phyloP scores from a whole-genome alignment of 1,140 invertebrate species.

The Drosophila chauvacae region DNA sequence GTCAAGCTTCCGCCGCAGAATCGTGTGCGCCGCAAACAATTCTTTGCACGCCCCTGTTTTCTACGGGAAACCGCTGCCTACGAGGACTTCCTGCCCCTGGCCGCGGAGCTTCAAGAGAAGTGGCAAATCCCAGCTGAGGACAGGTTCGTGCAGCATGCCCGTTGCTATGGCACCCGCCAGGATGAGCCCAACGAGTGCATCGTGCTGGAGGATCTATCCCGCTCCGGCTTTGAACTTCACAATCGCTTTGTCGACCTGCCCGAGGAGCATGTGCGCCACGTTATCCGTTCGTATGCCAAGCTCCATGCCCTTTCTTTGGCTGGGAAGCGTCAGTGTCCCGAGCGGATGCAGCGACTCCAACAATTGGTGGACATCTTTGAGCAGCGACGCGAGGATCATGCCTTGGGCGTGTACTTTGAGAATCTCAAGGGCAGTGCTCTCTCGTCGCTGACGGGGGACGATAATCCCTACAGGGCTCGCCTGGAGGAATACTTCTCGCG shows the following conservation, averaged over 20 bases:
- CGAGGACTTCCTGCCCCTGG: conserved; percentile 77
- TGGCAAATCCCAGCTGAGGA: conserved; percentile 59
- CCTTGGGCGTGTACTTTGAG: conserved; percentile 62
- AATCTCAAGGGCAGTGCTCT: conserved; percentile 62
- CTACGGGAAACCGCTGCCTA: conserved; percentile 81
- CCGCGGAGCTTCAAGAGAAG: conserved; percentile 68
- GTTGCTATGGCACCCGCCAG: conserved; percentile 78
- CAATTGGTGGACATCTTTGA: conserved; percentile 75
- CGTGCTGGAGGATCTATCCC: conserved; percentile 86
- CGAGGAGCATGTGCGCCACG: conserved; percentile 83
- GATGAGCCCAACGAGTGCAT: conserved; percentile 85
- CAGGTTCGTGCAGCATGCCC: conserved; percentile 74
- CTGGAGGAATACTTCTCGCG: conserved; percentile 48
- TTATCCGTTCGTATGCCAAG: conserved; percentile 85
- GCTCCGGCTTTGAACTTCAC: conserved; percentile 84
- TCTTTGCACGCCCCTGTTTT: conserved; percentile 74
- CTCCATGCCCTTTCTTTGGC: conserved; percentile 86
- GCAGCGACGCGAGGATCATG: conserved; percentile 51
- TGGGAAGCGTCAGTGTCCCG: conserved; percentile 77
- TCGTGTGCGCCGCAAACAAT: conserved; percentile 63
- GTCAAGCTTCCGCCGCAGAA: conserved; percentile 77
- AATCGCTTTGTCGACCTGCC: conserved; percentile 84
- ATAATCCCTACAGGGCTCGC: conserved; percentile 28
- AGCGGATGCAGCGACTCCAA: conserved; percentile 59
- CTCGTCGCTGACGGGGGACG: conserved; percentile 22